These are phyloP conservation scores for Prosapia bicincta DNA, from an alignment of 2,888 invertebrate genomes.

Conservation along the genomic window DNA sequence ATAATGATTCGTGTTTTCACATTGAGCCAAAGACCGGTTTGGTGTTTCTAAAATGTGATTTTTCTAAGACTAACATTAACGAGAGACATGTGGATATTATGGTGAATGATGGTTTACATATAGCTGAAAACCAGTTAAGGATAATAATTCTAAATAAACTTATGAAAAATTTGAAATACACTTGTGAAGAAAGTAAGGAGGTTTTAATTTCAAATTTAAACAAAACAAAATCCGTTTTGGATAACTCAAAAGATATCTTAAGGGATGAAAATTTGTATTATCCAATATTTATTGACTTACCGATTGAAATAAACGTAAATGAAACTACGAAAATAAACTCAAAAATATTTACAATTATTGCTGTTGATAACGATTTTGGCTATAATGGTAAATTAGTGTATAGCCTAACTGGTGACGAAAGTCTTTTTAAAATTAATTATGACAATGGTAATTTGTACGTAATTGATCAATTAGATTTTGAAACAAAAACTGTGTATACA, in stretches of 20 bases:
- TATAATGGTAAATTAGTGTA: slow-evolving; percentile 87
- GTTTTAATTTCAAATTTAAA: slow-evolving; percentile 70
- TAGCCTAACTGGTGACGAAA: slow-evolving; percentile 75
- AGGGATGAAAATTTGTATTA: slow-evolving; percentile 74
- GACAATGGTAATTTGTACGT: slow-evolving; percentile 81
- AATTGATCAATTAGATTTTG: slow-evolving; percentile 83
- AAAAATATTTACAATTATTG: slow-evolving; percentile 63
- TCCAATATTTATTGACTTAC: slow-evolving; percentile 82
- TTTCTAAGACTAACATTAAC: slow-evolving; percentile 56
- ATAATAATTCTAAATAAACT: slow-evolving; percentile 26
- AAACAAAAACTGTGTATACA: slow-evolving; percentile 74
- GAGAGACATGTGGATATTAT: slow-evolving; percentile 78
- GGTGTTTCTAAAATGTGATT: slow-evolving; percentile 80
- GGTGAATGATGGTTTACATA: slow-evolving; percentile 75
- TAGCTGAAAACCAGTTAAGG: slow-evolving; percentile 42
- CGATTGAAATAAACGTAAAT: slow-evolving; percentile 74
- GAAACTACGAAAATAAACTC: slow-evolving; percentile 79
- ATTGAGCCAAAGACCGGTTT: slow-evolving; percentile 77
- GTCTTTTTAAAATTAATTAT: slow-evolving; percentile 80
- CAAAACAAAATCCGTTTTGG: slow-evolving; percentile 68
- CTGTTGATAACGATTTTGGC: slow-evolving; percentile 81
- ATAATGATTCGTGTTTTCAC: slow-evolving; percentile 83
- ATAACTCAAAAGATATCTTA: slow-evolving; percentile 67
- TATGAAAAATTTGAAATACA: slow-evolving; percentile 52
- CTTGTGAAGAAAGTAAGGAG: slow-evolving; percentile 83